Evolutionary conservation across 2,888 invertebrate genomes (phyloP).

Genomic region (Patella pellucida): DNA sequence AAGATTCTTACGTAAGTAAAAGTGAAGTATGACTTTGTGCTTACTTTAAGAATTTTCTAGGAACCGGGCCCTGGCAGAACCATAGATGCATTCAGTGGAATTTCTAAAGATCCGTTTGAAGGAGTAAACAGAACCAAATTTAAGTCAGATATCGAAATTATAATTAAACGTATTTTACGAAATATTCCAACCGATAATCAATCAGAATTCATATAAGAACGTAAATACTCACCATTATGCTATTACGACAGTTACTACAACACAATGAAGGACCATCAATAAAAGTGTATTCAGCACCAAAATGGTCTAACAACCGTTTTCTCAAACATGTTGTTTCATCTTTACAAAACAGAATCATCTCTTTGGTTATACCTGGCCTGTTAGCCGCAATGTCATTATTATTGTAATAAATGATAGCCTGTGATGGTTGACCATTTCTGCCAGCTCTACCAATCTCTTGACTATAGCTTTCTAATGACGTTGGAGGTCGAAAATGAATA

Average conservation of each 20-base stretch:
- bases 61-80: no score
- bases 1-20: no score
- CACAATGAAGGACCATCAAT: neutral
- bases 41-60: no score
- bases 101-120: neutral
- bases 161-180: no score
- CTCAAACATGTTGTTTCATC: slow-evolving; percentile 17
- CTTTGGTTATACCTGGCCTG: slow-evolving; percentile 27
- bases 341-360: slow-evolving; percentile 16
- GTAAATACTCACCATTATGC: neutral
- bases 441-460: slow-evolving; percentile 41
- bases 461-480: slow-evolving; percentile 31
- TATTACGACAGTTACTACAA: neutral
- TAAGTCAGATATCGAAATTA: no score
- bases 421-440: slow-evolving; percentile 28
- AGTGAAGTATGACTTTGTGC: no score
- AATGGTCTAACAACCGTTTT: slow-evolving; percentile 16
- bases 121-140: neutral
- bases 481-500: slow-evolving; percentile 37
- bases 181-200: no score
- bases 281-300: slow-evolving; percentile 16
- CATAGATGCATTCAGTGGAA: neutral
- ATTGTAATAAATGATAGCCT: slow-evolving; percentile 33
- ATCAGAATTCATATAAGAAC: no score
- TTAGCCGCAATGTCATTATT: slow-evolving; percentile 34